phyloP scores from a whole-genome alignment of 2,888 invertebrate genomes.

The Fragum whitleyi region DNA sequence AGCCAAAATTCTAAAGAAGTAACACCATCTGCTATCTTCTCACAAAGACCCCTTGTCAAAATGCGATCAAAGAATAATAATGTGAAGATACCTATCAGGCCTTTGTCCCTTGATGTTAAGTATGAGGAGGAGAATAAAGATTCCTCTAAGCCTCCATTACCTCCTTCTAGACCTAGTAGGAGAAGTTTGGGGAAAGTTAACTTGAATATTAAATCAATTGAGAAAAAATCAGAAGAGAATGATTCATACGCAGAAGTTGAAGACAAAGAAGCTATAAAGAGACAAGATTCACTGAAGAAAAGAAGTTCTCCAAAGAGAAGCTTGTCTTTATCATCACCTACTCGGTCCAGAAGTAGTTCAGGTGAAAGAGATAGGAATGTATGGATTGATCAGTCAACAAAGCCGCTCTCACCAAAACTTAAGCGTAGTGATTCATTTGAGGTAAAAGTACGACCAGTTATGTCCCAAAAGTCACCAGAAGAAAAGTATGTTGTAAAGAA shows the following conservation, averaged over 20 bases:
- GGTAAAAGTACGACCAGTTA: conserved; percentile 56
- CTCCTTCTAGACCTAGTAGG: conserved; percentile 18
- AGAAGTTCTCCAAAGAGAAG: conserved; percentile 54
- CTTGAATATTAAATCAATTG: conserved; percentile 50
- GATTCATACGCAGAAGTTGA: conserved; percentile 37
- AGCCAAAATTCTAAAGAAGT: conserved; percentile 5
- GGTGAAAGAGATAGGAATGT: conserved; percentile 57
- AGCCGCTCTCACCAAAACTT: conserved; percentile 51
- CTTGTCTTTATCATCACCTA: conserved; percentile 52
- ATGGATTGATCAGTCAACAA: conserved; percentile 44
- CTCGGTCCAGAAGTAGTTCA: conserved; percentile 29
- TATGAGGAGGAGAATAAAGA: conserved; percentile 21
- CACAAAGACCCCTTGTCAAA: conserved; percentile 36
- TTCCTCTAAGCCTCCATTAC: conserved; percentile 30
- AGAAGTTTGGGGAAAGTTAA: conserved; percentile 7
- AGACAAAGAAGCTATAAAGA: conserved; percentile 36
- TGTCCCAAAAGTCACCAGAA: conserved; percentile 37
- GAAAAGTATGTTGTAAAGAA: conserved; percentile 40
- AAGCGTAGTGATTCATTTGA: conserved; percentile 61
- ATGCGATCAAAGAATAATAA: conserved; percentile 35
- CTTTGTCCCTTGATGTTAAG: conserved; percentile 46
- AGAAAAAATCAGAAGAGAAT: conserved; percentile 34
- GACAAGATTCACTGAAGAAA: conserved; percentile 50
- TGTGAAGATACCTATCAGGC: conserved; percentile 41
- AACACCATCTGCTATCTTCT: conserved; percentile 48